Evolutionary conservation across 1,140 invertebrate species (phyloP).

Genomic region (Dolichoris vasculosae): DNA sequence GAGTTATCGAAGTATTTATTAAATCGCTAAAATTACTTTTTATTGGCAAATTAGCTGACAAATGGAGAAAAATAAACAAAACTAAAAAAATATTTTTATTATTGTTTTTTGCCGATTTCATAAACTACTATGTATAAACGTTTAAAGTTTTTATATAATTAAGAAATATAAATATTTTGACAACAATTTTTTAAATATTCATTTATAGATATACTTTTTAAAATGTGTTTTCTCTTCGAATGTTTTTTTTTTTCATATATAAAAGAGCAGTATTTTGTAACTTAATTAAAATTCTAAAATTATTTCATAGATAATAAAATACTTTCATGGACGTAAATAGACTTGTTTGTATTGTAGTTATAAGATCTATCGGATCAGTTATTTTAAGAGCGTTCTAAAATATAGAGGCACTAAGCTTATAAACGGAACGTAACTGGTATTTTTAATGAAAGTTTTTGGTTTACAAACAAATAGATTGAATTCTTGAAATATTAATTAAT

Average conservation of each 20-base stretch:
- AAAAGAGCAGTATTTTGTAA: neutral
- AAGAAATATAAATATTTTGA: neutral
- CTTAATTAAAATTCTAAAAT: conserved; percentile 15
- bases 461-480: neutral
- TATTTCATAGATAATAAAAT: conserved; percentile 3
- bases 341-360: conserved; percentile 32
- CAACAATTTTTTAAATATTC: neutral
- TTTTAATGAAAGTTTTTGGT: conserved; percentile 18
- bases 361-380: conserved; percentile 21
- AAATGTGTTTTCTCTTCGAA: neutral
- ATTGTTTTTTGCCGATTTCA: neutral
- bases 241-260: neutral
- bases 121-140: neutral
- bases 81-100: neutral
- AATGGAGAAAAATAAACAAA: neutral
- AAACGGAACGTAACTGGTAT: conserved; percentile 19
- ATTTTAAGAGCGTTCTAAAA: conserved; percentile 39
- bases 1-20: no score
- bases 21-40: neutral
- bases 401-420: conserved; percentile 17
- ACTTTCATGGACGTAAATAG: conserved; percentile 32
- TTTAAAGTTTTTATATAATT: neutral
- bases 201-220: neutral
- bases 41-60: neutral
- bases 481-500: neutral